A percentile compares a stretch with the other conserved stretches of the same genome.
Evolutionary conservation across 2,113 vertebrate genomes (phyloP).

Genomic region (Anas platyrhynchos): DNA sequence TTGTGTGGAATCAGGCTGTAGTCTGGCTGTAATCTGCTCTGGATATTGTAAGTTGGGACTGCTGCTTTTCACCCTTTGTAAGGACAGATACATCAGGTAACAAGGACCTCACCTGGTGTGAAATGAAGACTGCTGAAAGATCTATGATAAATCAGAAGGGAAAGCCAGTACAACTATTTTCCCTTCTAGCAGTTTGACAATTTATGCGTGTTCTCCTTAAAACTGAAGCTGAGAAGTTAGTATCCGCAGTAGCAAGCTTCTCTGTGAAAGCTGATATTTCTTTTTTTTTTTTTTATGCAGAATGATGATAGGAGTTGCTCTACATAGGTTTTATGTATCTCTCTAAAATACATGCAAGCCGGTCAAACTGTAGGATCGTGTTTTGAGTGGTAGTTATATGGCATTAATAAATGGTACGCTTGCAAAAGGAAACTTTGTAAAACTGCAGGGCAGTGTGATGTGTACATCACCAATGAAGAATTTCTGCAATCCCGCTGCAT

Average conservation of each 20-base stretch:
- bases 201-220: neutral
- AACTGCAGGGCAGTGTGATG: neutral
- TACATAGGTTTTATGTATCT: neutral
- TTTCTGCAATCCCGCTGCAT: neutral
- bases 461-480: neutral
- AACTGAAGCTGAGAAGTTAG: neutral
- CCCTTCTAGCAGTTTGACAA: neutral
- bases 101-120: neutral
- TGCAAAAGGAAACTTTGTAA: neutral
- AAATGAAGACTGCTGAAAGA: neutral
- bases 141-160: neutral
- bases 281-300: neutral
- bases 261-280: neutral
- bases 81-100: neutral
- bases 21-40: neutral
- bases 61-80: neutral
- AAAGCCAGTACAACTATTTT: neutral
- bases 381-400: neutral
- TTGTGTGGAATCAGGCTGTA: fast-evolving
- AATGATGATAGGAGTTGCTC: neutral
- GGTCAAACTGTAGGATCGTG: neutral
- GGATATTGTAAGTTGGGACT: neutral
- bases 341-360: neutral
- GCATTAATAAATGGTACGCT: neutral
- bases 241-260: neutral